Evolutionary conservation across 2,888 invertebrate genomes (phyloP), one percentile per base, ranked within the genome.

Genomic region (Eubasilissa splendida): DNA sequence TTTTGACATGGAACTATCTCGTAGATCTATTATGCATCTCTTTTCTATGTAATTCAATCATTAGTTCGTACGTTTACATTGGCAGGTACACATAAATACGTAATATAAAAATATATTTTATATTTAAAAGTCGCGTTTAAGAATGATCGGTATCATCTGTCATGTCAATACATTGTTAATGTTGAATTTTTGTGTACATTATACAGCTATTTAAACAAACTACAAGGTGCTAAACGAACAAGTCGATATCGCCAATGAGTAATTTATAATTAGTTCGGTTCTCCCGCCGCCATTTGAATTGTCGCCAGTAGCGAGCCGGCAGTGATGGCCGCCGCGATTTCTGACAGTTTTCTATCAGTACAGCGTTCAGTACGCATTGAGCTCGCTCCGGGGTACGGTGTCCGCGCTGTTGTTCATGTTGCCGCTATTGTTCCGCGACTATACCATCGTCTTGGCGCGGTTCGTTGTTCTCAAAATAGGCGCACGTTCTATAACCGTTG

Each of bases 401-500:
- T 14, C 14, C 9, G 66, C 9, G 66, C 42, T 14, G 52, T n/a
- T 9, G 50, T 68, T 68, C 12, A 50, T 14, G 50, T 68, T 42
- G 12, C 54, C 50, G 50, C n/a, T 54, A 56, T 54, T 3, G n/a
- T 54, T 4, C n/a, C 71, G 71, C 66, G 52, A 68, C 54, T 56
- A 22, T 71, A 14, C 52, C 14, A 50, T 56, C 53, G 12, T 71
- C 54, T 71, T 71, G 71, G 71, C 71, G 71, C 71, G 10, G 50
- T 31, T 71, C 68, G 12, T 54, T 71, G 71, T 71, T 71, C 71
- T 71, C 33, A 33, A 71, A 71, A 71, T 71, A 71, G 71, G 53
- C 54, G 71, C 71, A 22, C n/a, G 63, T 33, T 4, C 33, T 33
- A 9, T 68, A 42, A 50, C 50, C 50, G 33, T 11, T 63, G 66